Conservation (phyloP, 2,888 invertebrate species). For the Dorcus parallelipipedus region DNA sequence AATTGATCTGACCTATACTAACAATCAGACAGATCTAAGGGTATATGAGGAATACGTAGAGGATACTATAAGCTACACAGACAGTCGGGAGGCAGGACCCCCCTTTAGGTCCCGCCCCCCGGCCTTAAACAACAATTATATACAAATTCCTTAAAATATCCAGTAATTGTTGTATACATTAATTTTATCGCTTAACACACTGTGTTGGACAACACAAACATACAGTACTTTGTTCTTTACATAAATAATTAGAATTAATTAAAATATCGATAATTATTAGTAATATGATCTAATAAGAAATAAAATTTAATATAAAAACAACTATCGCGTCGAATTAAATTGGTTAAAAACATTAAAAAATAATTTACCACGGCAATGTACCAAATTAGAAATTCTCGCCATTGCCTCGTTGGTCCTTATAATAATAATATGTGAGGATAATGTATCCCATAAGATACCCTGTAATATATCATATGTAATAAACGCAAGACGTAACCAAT, state of each 20-base stretch:
- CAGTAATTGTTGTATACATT: slow-evolving; percentile 46
- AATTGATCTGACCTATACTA: slow-evolving; percentile 48
- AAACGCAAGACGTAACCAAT: slow-evolving; percentile 50
- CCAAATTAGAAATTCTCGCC: slow-evolving; percentile 36
- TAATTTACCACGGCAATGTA: slow-evolving; percentile 45
- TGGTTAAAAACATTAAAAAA: slow-evolving; percentile 24
- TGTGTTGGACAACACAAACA: slow-evolving; percentile 42
- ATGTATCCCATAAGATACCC: slow-evolving; percentile 53
- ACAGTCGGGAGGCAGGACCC: slow-evolving; percentile 32
- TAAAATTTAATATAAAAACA: slow-evolving; percentile 44
- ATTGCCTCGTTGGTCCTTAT: slow-evolving; percentile 49
- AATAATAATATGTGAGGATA: slow-evolving; percentile 51
- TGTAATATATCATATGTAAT: slow-evolving; percentile 50
- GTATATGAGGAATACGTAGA: slow-evolving; percentile 47
- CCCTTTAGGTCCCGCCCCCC: slow-evolving; percentile 13
- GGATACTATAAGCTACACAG: slow-evolving; percentile 47
- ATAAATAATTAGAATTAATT: slow-evolving; percentile 38
- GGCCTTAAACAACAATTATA: slow-evolving; percentile 44
- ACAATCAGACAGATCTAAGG: slow-evolving; percentile 49
- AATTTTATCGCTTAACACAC: slow-evolving; percentile 37
- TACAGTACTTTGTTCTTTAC: slow-evolving; percentile 40
- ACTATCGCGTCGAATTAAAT: slow-evolving; percentile 34
- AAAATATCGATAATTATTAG: slow-evolving; percentile 29
- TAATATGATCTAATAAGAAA: slow-evolving; percentile 35
- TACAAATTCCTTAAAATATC: slow-evolving; percentile 47